phyloP scores from a whole-genome alignment of 2,888 invertebrate genomes.

The Drosophila conformis region DNA sequence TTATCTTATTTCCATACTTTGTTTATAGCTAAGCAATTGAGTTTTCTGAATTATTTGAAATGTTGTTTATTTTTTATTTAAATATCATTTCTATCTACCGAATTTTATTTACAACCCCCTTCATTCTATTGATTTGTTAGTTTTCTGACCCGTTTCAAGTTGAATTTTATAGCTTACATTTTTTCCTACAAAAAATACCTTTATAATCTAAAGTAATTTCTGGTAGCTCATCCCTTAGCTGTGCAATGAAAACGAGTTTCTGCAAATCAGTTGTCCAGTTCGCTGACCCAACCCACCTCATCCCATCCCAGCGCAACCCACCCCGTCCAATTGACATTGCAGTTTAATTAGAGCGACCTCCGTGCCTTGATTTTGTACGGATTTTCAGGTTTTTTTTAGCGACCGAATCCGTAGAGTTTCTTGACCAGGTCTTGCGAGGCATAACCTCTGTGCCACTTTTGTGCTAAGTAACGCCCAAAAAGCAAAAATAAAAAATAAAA shows the following conservation, averaged over 20 bases:
- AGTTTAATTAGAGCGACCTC: conserved; percentile 80
- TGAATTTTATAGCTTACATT: conserved; percentile 4
- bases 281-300: conserved; percentile 35
- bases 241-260: conserved; percentile 31
- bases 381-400: conserved; percentile 54
- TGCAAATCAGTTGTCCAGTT: conserved; percentile 56
- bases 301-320: conserved; percentile 5
- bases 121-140: conserved; percentile 6
- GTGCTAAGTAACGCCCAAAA: conserved; percentile 54
- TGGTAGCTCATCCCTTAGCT: conserved; percentile 20
- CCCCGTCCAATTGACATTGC: conserved; percentile 74
- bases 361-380: conserved; percentile 58
- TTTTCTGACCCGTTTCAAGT: conserved; percentile 23
- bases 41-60: not conserved
- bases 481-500: not conserved
- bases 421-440: conserved; percentile 72
- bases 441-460: conserved; percentile 73
- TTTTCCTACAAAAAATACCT: conserved; percentile 32
- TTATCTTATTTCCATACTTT: not conserved
- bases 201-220: conserved; percentile 32
- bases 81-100: not conserved
- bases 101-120: not conserved
- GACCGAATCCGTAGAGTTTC: conserved; percentile 55
- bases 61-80: not conserved
- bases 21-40: not conserved